Evolutionary conservation across 2,888 invertebrate genomes (phyloP).

Genomic region (Drosophila lutescens): DNA sequence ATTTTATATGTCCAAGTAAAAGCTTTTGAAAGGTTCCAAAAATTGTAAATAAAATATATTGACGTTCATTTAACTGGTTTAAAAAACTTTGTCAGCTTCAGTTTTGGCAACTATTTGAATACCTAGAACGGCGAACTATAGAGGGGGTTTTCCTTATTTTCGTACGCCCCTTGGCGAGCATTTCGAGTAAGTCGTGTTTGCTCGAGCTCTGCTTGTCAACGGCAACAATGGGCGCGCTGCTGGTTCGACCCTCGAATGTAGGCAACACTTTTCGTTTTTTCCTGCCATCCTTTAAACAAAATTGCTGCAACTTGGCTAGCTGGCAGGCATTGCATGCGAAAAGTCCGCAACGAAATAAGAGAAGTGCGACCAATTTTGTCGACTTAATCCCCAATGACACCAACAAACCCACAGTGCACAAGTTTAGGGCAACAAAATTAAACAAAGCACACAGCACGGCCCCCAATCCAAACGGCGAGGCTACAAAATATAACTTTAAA

Average conservation of each 20-base stretch:
- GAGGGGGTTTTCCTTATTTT: background rate
- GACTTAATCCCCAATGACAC: conserved; percentile 47
- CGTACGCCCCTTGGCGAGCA: background rate
- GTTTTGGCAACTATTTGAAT: background rate
- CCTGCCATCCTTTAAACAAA: conserved; percentile 33
- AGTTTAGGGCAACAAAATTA: conserved; percentile 36
- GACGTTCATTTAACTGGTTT: no score
- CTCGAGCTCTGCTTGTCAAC: conserved; percentile 35
- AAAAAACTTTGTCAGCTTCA: no score
- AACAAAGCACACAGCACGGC: conserved; percentile 12
- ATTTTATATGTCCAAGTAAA: no score
- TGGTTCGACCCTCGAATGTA: conserved; percentile 46
- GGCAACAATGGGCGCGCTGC: conserved; percentile 37
- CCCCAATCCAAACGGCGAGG: background rate
- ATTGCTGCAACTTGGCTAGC: conserved; percentile 28
- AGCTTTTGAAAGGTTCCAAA: no score
- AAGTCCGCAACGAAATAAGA: conserved; percentile 30
- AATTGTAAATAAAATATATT: no score
- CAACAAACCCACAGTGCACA: conserved; percentile 25
- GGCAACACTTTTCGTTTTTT: conserved; percentile 50
- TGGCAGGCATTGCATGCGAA: conserved; percentile 32
- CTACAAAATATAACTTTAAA: conserved; percentile 36
- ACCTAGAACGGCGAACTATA: no score
- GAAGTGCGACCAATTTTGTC: conserved; percentile 32
- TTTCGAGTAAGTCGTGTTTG: conserved; percentile 15